These are phyloP conservation scores for Reticulitermes lucifugus DNA, from an alignment of 2,888 invertebrate species.

Conservation along the genomic window DNA sequence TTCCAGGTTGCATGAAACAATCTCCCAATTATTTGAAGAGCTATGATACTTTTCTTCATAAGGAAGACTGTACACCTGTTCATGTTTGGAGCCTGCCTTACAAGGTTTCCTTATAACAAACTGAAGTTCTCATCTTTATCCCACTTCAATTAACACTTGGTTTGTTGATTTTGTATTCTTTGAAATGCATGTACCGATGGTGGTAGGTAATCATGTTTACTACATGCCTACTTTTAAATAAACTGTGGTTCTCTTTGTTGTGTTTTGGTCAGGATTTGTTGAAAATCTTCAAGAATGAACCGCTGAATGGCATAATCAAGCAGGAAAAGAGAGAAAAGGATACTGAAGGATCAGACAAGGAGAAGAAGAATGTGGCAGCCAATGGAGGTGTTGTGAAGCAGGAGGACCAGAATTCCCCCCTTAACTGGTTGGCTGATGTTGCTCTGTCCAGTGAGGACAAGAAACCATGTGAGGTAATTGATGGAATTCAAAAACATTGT, in stretches of 20 bases:
- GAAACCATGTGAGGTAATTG: constrained; percentile 40
- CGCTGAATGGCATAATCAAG: constrained; percentile 60
- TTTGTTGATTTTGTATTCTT: not conserved
- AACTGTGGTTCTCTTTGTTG: not conserved
- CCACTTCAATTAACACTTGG: too few species aligned
- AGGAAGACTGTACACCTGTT: not conserved
- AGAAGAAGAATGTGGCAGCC: constrained; percentile 59
- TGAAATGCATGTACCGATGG: not conserved
- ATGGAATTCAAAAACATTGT: constrained; percentile 26
- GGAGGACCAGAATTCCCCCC: constrained; percentile 71
- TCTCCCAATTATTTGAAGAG: too few species aligned
- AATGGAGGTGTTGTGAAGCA: constrained; percentile 64
- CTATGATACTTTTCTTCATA: too few species aligned
- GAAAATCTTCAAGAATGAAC: constrained; percentile 58
- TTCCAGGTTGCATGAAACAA: too few species aligned
- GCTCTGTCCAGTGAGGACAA: constrained; percentile 70
- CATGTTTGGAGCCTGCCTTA: constrained; percentile 18
- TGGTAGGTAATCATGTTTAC: not conserved
- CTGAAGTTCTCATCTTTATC: not conserved
- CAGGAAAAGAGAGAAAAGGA: constrained; percentile 55
- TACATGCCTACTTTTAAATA: not conserved
- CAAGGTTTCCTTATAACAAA: not conserved
- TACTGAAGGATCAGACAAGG: constrained; percentile 48
- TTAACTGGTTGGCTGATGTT: constrained; percentile 76
- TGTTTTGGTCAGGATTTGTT: constrained; percentile 54